These are phyloP conservation scores for Spheniscus humboldti DNA, from an alignment of 2,797 vertebrate species.

Conservation along the genomic window DNA sequence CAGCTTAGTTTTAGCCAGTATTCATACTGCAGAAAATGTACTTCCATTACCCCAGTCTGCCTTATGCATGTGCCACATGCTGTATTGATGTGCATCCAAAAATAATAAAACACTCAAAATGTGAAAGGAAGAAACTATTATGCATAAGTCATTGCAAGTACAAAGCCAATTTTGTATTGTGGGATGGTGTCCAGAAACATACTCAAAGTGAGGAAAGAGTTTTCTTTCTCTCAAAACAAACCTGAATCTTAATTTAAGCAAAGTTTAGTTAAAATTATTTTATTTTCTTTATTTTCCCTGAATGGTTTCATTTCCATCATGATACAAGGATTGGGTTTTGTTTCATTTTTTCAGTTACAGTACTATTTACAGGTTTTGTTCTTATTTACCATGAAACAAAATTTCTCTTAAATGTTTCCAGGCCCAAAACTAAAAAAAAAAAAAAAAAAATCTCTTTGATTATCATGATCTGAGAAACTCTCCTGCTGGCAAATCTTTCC, in stretches of 20 bases:
- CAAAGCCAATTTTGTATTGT: slow-evolving; percentile 58
- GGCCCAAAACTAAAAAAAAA: not conserved
- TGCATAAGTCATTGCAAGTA: slow-evolving; percentile 49
- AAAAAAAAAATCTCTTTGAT: not conserved
- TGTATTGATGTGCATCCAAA: slow-evolving; percentile 62
- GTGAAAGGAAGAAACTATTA: slow-evolving; percentile 65
- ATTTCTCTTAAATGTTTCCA: slow-evolving; percentile 56
- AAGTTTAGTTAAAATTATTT: slow-evolving; percentile 57
- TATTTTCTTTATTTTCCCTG: slow-evolving; percentile 47
- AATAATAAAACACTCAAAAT: slow-evolving; percentile 67
- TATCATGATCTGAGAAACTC: slow-evolving; percentile 46
- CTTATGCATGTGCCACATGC: slow-evolving; percentile 28
- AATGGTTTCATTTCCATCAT: not conserved
- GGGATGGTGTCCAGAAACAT: slow-evolving; percentile 57
- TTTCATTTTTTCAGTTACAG: not conserved
- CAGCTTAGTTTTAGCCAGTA: not conserved
- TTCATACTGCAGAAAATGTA: slow-evolving; percentile 29
- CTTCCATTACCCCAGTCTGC: not conserved
- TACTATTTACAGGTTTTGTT: slow-evolving; percentile 22
- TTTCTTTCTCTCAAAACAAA: slow-evolving; percentile 71
- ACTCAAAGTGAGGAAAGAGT: slow-evolving; percentile 34
- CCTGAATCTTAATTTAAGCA: slow-evolving; percentile 62
- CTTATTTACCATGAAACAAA: slow-evolving; percentile 23
- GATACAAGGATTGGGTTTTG: not conserved
- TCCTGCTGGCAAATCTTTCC: slow-evolving; percentile 10